These are phyloP conservation scores for Drosophila rufa DNA, from an alignment of 1,140 invertebrate species.

Conservation along the genomic window DNA sequence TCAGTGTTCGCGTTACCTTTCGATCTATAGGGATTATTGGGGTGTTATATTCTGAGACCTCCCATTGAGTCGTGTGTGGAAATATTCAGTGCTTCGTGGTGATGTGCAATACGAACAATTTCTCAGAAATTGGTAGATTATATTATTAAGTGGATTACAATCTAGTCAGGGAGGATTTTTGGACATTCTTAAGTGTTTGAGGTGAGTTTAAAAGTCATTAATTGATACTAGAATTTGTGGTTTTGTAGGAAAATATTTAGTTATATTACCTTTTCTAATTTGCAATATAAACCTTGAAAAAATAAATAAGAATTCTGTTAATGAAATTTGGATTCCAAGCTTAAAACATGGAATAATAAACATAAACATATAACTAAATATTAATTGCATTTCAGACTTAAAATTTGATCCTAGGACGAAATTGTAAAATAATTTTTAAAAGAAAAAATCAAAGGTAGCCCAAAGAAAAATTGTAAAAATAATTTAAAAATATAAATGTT, in stretches of 20 bases:
- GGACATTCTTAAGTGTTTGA: conserved; percentile 5
- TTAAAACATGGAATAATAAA: not conserved
- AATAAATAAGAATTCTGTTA: not conserved
- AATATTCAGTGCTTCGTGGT: conserved; percentile 3
- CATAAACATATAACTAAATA: too few relatives aligned
- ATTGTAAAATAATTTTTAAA: not conserved
- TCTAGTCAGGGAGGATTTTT: conserved; percentile 21
- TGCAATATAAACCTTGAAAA: not conserved
- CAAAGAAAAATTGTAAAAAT: too few relatives aligned
- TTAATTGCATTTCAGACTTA: not conserved
- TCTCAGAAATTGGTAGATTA: not conserved
- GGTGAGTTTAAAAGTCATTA: conserved; percentile 3
- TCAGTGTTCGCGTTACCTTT: conserved; percentile 14
- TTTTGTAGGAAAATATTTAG: not conserved
- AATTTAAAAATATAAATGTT: too few relatives aligned
- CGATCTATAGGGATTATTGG: conserved; percentile 20
- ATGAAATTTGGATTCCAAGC: not conserved
- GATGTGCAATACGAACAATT: conserved; percentile 43
- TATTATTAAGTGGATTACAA: not conserved
- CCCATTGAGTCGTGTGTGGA: not conserved
- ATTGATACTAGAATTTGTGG: not conserved
- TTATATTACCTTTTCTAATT: not conserved
- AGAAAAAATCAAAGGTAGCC: too few relatives aligned
- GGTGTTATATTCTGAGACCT: conserved; percentile 1
- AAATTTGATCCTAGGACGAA: too few relatives aligned